Evolutionary conservation across 2,888 invertebrate species (phyloP), one percentile per base, ranked within the genome.

Genomic region (Venusia cambrica): DNA sequence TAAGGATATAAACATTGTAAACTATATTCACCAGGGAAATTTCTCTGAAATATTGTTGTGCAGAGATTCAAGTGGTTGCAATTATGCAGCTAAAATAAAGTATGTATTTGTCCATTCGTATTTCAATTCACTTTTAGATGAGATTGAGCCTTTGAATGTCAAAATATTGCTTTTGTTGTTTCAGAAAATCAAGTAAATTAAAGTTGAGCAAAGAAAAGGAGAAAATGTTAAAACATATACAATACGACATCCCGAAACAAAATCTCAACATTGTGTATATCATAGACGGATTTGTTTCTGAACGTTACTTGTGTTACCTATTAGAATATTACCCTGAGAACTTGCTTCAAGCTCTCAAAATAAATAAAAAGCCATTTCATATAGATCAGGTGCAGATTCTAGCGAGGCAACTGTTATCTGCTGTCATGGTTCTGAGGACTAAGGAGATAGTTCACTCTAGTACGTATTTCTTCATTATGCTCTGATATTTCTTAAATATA

Each of bases 311-410:
- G 61, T 77, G 71, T 45, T 62, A 61, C 5, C 19, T 80, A 6
- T 66, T 68, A 42, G 73, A 77, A 5, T 79, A 64, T 39, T 80
- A 65, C 43, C 70, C 79, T 1, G 57, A 38, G 22, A 77, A 64
- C 25, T 51, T 81, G 25, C 9, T 31, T 3, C 30, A 70, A 44
- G 64, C 50, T 0, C 33, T 79, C 14, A 1, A 45, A 33, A 0
- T 1, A 6, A 6, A 6, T 1, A 10, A 51, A 0, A 54, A 45
- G 29, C 32, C 57, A 4, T 70, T 79, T 12, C 57, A 67, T 20
- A 64, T 80, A 8, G 43, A 70, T 37, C 18, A 15, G 3, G 60
- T 79, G 8, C 68, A 74, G 42, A 5, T 32, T 5, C 49, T 79
- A 19, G 54, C 71, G 0, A 58, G 51, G 12, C 81, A 81, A 34